Base-by-base conservation (phyloP, 2,797 vertebrate species). In the Falco concolor region DNA sequence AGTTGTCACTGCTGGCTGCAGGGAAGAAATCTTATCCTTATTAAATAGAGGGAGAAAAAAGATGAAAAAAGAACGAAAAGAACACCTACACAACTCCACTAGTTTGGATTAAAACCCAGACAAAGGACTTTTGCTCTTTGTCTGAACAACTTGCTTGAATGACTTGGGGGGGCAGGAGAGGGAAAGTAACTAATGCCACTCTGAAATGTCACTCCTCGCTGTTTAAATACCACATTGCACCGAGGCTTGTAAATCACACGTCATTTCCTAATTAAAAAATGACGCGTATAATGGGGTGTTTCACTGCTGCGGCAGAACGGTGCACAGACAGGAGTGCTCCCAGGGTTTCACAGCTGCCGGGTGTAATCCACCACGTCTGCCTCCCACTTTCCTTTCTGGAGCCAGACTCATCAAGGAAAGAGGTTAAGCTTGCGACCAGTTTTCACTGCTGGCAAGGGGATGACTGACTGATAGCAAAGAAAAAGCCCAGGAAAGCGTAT, bases 241-340 rank as follows among this genome's bases (percentile, higher is more conserved):
- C 65, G 73, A 93, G 82, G 34, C 61, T 90, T 78, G 53, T 87
- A 85, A 95, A 94, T 89, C 61, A 50, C 76, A 69, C 0, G 0
- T 61, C 61, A 90, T 44, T 85, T 84, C 82, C 79, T 93, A 91
- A 93, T 91, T 95, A 93, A 86, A 92, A 93, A 85, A 61, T 73
- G 36, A 92, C 0, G 5, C 80, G 76, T 0, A 0, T 78, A 84
- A 87, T 40, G 72, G 68, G 38, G 44, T 78, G 38, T 87, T 88
- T 54, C 42, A 38, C 38, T 72, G 50, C 59, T 72, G 65, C 1
- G 1, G 76, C 73, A 78, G 73, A 87, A 24, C 38, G n/a, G 45
- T 28, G 54, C 14, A 27, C 57, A 91, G 79, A 27, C 12, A 52
- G 81, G 21, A 0, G 0, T 17, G 47, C 50, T 90, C 34, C 64